phyloP scores from a whole-genome alignment of 1,140 invertebrate species.

The Euwallacea fornicatus region DNA sequence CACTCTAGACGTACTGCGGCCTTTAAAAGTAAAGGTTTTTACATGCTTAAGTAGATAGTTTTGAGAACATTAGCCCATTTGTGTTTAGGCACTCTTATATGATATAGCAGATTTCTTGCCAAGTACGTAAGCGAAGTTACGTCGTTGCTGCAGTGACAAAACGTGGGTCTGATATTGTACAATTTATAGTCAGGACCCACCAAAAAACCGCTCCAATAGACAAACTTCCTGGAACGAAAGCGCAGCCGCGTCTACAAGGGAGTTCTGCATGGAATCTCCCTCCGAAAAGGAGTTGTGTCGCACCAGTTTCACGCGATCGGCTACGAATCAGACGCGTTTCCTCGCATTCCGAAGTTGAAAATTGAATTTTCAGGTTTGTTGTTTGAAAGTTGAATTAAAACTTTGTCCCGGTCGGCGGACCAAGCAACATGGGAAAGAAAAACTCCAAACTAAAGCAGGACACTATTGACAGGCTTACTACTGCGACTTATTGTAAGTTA shows the following conservation, averaged over 20 bases:
- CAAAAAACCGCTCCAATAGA: too few species aligned
- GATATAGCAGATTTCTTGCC: too few species aligned
- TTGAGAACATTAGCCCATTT: too few species aligned
- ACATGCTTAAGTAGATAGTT: too few species aligned
- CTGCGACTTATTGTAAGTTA: conserved; percentile 88
- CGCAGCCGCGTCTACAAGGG: conserved; percentile 1
- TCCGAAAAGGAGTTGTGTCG: conserved; percentile 4
- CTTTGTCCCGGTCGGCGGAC: not conserved
- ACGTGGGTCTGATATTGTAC: too few species aligned
- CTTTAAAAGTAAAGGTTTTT: too few species aligned
- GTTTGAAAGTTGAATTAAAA: conserved; percentile 24
- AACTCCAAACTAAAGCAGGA: conserved; percentile 92
- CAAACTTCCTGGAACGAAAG: not conserved
- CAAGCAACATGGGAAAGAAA: conserved; percentile 76
- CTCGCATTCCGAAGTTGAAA: too few species aligned
- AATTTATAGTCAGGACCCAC: too few species aligned
- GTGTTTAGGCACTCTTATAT: too few species aligned
- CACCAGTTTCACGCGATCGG: conserved; percentile 1
- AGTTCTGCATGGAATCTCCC: conserved; percentile 1
- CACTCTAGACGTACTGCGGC: too few species aligned
- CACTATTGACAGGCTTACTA: conserved; percentile 84
- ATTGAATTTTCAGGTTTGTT: not conserved
- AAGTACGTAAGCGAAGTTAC: too few species aligned
- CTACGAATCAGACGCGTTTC: not conserved
- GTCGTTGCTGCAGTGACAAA: too few species aligned